Evolutionary conservation across 2,888 invertebrate genomes (phyloP).

Genomic region (Nipponacmea schrenckii): DNA sequence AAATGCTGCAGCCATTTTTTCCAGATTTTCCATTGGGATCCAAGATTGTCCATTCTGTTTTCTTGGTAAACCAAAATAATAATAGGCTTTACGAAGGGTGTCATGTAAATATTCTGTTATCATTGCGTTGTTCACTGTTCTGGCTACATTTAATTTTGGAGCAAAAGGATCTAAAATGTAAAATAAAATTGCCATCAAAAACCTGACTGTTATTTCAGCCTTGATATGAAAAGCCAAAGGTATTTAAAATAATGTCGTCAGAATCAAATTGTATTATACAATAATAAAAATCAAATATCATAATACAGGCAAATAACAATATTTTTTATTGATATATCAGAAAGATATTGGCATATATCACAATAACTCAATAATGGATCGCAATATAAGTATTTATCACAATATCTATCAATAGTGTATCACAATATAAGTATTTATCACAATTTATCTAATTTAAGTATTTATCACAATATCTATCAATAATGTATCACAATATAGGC

Average conservation of each 20-base stretch:
- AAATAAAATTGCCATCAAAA: conserved; percentile 24
- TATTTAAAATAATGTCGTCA: not conserved
- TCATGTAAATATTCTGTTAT: conserved; percentile 70
- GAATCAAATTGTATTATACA: not conserved
- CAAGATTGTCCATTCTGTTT: conserved; percentile 32
- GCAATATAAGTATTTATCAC: no score
- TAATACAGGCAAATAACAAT: no score
- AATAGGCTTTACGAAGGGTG: conserved; percentile 68
- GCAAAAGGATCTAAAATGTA: conserved; percentile 69
- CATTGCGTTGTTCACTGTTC: conserved; percentile 67
- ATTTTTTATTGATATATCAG: no score
- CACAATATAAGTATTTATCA: no score
- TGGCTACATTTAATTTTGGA: conserved; percentile 69
- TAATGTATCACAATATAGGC: no score
- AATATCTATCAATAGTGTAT: no score
- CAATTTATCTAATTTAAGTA: no score
- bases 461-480: no score
- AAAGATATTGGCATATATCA: no score
- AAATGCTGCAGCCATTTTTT: conserved; percentile 12
- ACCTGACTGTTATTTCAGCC: no score
- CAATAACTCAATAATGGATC: no score
- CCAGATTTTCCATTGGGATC: conserved; percentile 14
- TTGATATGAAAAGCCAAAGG: no score
- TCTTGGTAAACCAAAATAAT: conserved; percentile 68
- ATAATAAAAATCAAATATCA: not conserved